Evolutionary conservation across 2,113 vertebrate genomes (phyloP).

Genomic region (Cnemophilus loriae): DNA sequence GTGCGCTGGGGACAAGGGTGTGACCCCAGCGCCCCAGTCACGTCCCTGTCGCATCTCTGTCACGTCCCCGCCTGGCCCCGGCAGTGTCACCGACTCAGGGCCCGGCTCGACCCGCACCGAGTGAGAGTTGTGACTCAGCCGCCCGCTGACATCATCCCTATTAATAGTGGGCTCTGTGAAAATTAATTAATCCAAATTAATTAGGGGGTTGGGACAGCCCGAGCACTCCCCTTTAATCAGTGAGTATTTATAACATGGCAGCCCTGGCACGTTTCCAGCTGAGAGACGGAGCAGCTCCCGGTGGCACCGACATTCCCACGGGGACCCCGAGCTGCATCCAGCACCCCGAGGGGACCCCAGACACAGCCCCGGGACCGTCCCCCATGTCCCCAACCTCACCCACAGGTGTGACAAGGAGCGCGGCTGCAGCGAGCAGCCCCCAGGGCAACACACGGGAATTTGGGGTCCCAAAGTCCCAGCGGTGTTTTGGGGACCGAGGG

Average conservation of each 20-base stretch:
- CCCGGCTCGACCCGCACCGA: not conserved
- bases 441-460: fast-evolving
- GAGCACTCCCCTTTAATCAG: not conserved
- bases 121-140: conserved; percentile 61
- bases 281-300: not conserved
- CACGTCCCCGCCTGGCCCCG: fast-evolving
- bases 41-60: not conserved
- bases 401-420: fast-evolving
- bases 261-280: not conserved
- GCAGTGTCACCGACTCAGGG: not conserved
- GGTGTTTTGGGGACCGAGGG: not conserved
- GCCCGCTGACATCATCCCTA: conserved; percentile 18
- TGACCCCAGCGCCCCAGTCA: not conserved
- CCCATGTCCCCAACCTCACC: not conserved
- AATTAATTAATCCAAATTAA: conserved; percentile 60
- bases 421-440: too few relatives aligned
- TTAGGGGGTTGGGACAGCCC: not conserved
- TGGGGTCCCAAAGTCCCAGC: fast-evolving
- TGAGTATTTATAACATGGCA: not conserved
- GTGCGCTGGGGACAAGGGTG: fast-evolving
- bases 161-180: conserved; percentile 41
- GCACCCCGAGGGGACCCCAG: fast-evolving
- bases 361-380: not conserved
- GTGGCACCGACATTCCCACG: not conserved
- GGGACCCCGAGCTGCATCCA: not conserved